Conservation (phyloP, 2,888 invertebrate genomes). For the Agonum fuliginosum region DNA sequence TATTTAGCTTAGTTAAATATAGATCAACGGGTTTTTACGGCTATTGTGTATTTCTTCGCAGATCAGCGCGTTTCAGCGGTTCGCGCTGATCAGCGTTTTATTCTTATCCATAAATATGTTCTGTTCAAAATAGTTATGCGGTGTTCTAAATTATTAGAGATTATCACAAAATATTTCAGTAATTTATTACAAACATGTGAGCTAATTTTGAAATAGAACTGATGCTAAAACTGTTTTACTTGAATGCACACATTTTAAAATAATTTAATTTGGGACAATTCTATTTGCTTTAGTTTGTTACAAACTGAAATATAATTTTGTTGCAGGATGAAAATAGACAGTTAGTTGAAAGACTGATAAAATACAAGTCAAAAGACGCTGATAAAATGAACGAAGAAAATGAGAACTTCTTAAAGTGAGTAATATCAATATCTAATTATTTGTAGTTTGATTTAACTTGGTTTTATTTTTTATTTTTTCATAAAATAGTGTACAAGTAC, state of each 20-base stretch:
- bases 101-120: too few species aligned
- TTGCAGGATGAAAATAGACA: slow-evolving; percentile 91
- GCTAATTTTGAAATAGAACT: neutral
- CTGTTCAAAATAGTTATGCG: too few species aligned
- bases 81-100: too few species aligned
- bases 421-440: too few species aligned
- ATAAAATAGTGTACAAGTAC: slow-evolving; percentile 66
- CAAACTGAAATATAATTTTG: slow-evolving; percentile 32
- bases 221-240: slow-evolving; percentile 2
- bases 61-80: too few species aligned
- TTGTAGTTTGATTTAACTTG: slow-evolving; percentile 32
- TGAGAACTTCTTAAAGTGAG: slow-evolving; percentile 93
- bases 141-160: too few species aligned
- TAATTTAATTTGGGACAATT: slow-evolving; percentile 34
- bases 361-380: slow-evolving; percentile 95
- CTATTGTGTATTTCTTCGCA: too few species aligned
- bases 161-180: too few species aligned
- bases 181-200: neutral
- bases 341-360: slow-evolving; percentile 90
- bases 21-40: too few species aligned
- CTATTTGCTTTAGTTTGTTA: neutral
- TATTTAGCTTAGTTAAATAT: too few species aligned
- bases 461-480: slow-evolving; percentile 22
- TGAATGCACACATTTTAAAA: slow-evolving; percentile 4
- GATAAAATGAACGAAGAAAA: slow-evolving; percentile 98